phyloP scores from a whole-genome alignment of 2,797 vertebrate species.

The Microctenopoma lineatum region DNA sequence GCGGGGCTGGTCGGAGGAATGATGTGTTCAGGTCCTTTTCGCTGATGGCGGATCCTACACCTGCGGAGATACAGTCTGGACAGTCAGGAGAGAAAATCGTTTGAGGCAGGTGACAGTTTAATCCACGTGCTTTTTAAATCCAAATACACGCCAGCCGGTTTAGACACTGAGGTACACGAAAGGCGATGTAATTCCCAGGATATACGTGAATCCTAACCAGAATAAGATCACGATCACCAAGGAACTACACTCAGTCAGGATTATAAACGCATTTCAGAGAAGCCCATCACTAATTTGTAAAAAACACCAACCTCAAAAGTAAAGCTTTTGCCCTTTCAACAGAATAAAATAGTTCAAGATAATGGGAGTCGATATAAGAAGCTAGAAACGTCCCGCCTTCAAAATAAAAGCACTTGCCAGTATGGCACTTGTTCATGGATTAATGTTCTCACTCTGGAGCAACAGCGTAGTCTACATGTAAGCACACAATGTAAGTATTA shows the following conservation, averaged over 20 bases:
- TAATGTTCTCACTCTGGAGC: slow-evolving; percentile 33
- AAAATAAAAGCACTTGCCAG: slow-evolving; percentile 67
- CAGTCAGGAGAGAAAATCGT: not conserved
- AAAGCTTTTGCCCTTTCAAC: slow-evolving; percentile 21
- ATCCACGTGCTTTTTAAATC: not conserved
- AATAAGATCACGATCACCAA: not conserved
- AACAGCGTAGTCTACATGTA: slow-evolving; percentile 24
- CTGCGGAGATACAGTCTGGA: slow-evolving; percentile 33
- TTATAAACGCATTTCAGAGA: not conserved
- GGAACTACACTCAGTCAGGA: not conserved
- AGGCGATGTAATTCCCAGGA: not conserved
- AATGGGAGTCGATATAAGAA: slow-evolving; percentile 41
- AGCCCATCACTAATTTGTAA: not conserved
- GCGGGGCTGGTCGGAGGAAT: slow-evolving; percentile 2
- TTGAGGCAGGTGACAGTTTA: slow-evolving; percentile 39
- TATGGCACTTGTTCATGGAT: slow-evolving; percentile 39
- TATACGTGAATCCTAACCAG: not conserved
- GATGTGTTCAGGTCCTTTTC: slow-evolving; percentile 15
- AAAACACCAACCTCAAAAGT: not conserved
- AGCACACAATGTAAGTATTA: slow-evolving; percentile 41
- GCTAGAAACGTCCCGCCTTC: slow-evolving; percentile 39
- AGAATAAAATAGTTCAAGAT: slow-evolving; percentile 16
- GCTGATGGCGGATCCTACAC: slow-evolving; percentile 58
- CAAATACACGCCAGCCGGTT: slow-evolving; percentile 3
- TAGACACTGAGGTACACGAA: not conserved